phyloP scores from a whole-genome alignment of 2,113 vertebrate genomes.

The Rhipidura dahli region DNA sequence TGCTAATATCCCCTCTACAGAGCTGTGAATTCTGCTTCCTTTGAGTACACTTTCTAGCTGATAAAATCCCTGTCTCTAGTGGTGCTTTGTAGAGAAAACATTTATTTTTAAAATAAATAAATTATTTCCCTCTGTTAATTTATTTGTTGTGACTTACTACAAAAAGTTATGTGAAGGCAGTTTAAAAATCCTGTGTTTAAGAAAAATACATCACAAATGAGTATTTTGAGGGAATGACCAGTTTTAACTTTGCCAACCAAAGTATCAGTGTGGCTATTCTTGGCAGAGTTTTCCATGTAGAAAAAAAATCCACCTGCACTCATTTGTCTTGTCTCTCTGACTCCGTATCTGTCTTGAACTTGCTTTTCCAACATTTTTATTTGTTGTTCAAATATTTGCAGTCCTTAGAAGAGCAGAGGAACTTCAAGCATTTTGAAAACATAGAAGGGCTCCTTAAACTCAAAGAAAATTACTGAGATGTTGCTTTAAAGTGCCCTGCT shows the following conservation, averaged over 20 bases:
- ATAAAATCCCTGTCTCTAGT: background rate
- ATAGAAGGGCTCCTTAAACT: conserved; percentile 60
- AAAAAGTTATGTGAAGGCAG: background rate
- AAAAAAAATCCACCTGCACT: background rate
- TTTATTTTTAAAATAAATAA: too few relatives aligned
- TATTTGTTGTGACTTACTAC: background rate
- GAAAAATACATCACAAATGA: background rate
- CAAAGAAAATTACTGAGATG: conserved; percentile 64
- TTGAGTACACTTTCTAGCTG: background rate
- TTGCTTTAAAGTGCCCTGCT: conserved; percentile 60
- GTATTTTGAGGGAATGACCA: background rate
- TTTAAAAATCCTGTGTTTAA: background rate
- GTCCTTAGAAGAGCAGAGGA: conserved; percentile 61
- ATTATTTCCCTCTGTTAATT: background rate
- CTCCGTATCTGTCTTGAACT: background rate
- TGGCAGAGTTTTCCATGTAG: background rate
- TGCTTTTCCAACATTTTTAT: conserved; percentile 22
- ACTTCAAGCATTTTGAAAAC: conserved; percentile 68
- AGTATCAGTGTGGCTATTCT: background rate
- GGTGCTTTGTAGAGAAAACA: background rate
- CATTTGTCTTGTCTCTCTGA: background rate
- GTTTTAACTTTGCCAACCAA: background rate
- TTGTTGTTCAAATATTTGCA: conserved; percentile 72
- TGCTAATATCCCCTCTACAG: background rate
- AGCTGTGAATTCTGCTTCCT: background rate